phyloP scores from a whole-genome alignment of 30 jellyfish, hydroid and myxozoan species.

The Chironex yamaguchii region DNA sequence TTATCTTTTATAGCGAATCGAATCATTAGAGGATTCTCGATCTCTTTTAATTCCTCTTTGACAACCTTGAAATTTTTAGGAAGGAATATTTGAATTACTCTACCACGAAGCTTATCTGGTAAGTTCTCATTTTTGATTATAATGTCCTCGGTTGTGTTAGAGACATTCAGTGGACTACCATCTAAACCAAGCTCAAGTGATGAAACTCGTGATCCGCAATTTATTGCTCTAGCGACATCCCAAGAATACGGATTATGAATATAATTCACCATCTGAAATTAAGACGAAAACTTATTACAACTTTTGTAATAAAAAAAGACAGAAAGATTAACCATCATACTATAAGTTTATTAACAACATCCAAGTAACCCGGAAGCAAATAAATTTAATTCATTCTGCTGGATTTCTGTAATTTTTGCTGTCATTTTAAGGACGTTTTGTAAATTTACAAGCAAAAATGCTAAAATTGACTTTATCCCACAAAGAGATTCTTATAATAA shows the following conservation, averaged over 20 bases:
- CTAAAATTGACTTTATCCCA: too few species aligned
- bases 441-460: too few species aligned
- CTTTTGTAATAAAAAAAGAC: too few species aligned
- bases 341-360: too few species aligned
- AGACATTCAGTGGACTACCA: constrained; percentile 20
- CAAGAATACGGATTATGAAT: constrained; percentile 63
- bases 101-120: constrained; percentile 19
- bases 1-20: constrained; percentile 59
- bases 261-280: constrained; percentile 28
- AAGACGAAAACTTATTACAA: background rate
- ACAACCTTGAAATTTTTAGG: constrained; percentile 66
- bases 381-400: too few species aligned
- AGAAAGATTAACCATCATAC: too few species aligned
- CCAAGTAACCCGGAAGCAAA: too few species aligned
- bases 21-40: constrained; percentile 54
- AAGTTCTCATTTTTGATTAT: constrained; percentile 40
- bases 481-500: too few species aligned
- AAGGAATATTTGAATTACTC: background rate
- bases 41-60: constrained; percentile 21
- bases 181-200: constrained; percentile 45
- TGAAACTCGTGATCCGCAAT: constrained; percentile 48
- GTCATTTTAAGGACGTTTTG: too few species aligned
- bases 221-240: constrained; percentile 56
- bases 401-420: too few species aligned
- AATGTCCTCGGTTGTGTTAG: constrained; percentile 34